Evolutionary conservation across 2,888 invertebrate genomes (phyloP).

Genomic region (Zygothrica quintamaculata): DNA sequence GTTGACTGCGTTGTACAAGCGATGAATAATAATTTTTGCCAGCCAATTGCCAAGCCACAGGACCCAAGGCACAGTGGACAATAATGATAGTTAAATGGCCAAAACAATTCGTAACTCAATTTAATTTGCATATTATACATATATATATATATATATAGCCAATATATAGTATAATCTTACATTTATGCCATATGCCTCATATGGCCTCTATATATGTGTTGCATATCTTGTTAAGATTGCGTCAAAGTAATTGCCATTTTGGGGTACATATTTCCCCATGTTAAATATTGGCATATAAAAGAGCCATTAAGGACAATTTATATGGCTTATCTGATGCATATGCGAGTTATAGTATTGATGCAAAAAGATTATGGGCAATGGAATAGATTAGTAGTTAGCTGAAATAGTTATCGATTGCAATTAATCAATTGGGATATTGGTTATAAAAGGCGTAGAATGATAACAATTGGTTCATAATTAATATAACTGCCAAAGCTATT

Average conservation of each 20-base stretch:
- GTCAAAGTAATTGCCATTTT: conserved; percentile 50
- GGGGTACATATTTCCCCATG: conserved; percentile 10
- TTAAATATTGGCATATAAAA: conserved; percentile 31
- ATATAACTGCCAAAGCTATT: too few relatives aligned
- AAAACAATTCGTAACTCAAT: conserved; percentile 63
- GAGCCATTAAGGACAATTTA: conserved; percentile 17
- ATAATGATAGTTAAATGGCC: conserved; percentile 70
- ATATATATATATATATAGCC: conserved; percentile 7
- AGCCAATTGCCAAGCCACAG: conserved; percentile 40
- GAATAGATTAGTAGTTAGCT: too few relatives aligned
- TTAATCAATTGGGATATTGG: too few relatives aligned
- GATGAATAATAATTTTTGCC: conserved; percentile 78
- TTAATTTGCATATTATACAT: conserved; percentile 50
- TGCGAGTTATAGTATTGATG: too few relatives aligned
- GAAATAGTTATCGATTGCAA: too few relatives aligned
- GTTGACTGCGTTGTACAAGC: conserved; percentile 56
- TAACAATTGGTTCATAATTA: too few relatives aligned
- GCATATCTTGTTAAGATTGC: conserved; percentile 45
- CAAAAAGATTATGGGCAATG: too few relatives aligned
- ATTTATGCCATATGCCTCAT: conserved; percentile 22
- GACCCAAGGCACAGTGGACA: conserved; percentile 59
- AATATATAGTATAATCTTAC: conserved; percentile 2
- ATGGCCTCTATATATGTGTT: conserved; percentile 9
- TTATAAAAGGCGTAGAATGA: too few relatives aligned
- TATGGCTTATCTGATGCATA: too few relatives aligned